Percentiles rank a stretch among this genome's conserved stretches.
Conservation (phyloP, 2,888 invertebrate genomes). For the Trichopoda pennipes region DNA sequence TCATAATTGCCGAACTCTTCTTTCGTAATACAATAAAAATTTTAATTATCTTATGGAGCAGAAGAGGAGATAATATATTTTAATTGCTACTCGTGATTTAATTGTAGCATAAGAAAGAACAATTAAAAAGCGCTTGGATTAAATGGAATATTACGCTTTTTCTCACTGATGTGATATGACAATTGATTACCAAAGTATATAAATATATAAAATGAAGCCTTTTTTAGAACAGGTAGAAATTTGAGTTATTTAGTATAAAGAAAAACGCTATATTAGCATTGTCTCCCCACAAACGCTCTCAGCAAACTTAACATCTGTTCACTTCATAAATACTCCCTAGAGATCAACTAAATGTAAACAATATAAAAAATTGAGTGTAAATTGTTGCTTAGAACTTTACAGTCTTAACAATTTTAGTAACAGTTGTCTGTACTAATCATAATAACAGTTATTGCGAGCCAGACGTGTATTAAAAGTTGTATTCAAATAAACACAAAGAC, state of each 20-base stretch:
- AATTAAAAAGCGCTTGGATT: too few species aligned
- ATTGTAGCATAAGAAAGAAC: too few species aligned
- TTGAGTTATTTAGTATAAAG: neutral
- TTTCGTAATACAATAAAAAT: too few species aligned
- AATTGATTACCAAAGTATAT: too few species aligned
- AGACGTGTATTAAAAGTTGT: slow-evolving; percentile 30
- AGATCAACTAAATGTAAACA: slow-evolving; percentile 46
- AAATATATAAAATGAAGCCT: too few species aligned
- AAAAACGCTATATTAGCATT: slow-evolving; percentile 28
- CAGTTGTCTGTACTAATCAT: slow-evolving; percentile 55
- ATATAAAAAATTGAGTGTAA: slow-evolving; percentile 3
- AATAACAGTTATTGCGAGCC: neutral
- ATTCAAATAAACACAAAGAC: slow-evolving; percentile 44
- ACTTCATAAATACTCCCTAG: slow-evolving; percentile 35
- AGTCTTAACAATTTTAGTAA: slow-evolving; percentile 17
- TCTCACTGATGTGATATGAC: too few species aligned
- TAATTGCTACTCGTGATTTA: too few species aligned
- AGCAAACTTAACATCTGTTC: neutral
- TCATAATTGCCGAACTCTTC: too few species aligned
- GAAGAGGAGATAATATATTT: too few species aligned
- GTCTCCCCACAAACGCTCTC: neutral
- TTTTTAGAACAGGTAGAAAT: too few species aligned
- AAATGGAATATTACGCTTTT: too few species aligned
- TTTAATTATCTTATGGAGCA: too few species aligned
- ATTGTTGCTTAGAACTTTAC: slow-evolving; percentile 7